Evolutionary conservation across 2,888 invertebrate species (phyloP), one percentile per base, ranked within the genome.

Genomic region (Pseudeuparius sepicola): DNA sequence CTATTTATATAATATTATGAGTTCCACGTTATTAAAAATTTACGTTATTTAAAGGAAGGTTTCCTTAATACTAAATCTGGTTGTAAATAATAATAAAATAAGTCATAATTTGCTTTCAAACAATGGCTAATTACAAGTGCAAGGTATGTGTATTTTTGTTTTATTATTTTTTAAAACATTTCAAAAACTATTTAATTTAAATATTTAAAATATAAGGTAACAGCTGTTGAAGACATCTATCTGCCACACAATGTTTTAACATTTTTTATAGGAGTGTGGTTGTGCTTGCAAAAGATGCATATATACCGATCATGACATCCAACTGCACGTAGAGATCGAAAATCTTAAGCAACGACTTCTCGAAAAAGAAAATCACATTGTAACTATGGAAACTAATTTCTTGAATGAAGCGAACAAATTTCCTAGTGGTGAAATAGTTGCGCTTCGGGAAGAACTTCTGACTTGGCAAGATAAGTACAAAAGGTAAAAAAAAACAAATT

Each of bases 381-480:
- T 83, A 43, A 81, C 78, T 50, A 79, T 92, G 70, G 90, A 92
- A 62, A 79, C 81, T 2, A 87, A 85, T 57, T 84, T 87, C 59
- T 66, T 87, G 42, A 81, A 81, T 51, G 82, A 84, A 55, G 56
- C 61, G 3, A 56, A 61, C 41, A 60, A 60, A 36, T 59, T 52
- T 47, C 61, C 61, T 4, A 79, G 78, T 34, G 79, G 84, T 29
- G 79, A 82, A 52, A 71, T 82, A 54, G 77, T 78, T 15, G 78
- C 84, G 39, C 68, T 88, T 36, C 79, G 82, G 52, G 89, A 89
- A 46, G 88, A 90, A 60, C 65, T 90, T 35, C 64, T 75, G 32
- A 82, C 85, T 48, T 89, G 90, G 82, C 79, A 88, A 58, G 93
- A 93, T 57, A 89, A 93, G 67, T 92, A 92, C 68, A 85, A 85